Base-by-base conservation (phyloP, 2,888 invertebrate species). In the Galerucella nymphaeae region DNA sequence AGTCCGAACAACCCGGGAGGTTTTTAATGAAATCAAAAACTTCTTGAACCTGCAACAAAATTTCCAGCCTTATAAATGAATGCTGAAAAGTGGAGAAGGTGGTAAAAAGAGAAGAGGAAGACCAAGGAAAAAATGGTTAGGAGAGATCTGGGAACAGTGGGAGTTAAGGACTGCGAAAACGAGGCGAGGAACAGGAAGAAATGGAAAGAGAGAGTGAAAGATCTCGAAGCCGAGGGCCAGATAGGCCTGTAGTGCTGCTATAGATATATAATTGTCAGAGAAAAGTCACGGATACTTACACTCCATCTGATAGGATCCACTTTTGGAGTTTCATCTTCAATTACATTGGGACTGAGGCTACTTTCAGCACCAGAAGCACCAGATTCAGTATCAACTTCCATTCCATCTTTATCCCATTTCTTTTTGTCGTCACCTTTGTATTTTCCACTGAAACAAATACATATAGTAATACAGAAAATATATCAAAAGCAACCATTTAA, bases 11-110 rank as follows among this genome's bases (percentile, higher is more conserved):
- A 0, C 97, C 98, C 96, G 96, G 77, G 72, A 98, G 89, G 80
- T 91, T 93, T 79, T 93, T 91, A 81, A 98, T 96, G 83, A 98
- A 95, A 58, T 96, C 96, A 83, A 93, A 94, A 0, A 97, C 97
- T 81, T 97, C 96, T 45, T 91, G 89, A 20, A 96, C 96, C 91
- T 94, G 87, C 6, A 83, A 77, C 65, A 38, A 55, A 59, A 38
- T 38, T 8, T 38, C 30, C 4, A 30, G 4, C 5, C 23, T n/a
- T n/a, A n/a, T n/a, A n/a, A n/a, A n/a, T n/a, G n/a, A n/a, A n/a
- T n/a, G n/a, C n/a, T n/a, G n/a, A n/a, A n/a, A n/a, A n/a, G n/a
- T n/a, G n/a, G n/a, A n/a, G n/a, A n/a, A n/a, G n/a, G n/a, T n/a
- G n/a, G n/a, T n/a, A n/a, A n/a, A n/a, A n/a, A n/a, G n/a, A n/a